Evolutionary conservation across 2,888 invertebrate genomes (phyloP).

Genomic region (Megastigmus dorsalis): DNA sequence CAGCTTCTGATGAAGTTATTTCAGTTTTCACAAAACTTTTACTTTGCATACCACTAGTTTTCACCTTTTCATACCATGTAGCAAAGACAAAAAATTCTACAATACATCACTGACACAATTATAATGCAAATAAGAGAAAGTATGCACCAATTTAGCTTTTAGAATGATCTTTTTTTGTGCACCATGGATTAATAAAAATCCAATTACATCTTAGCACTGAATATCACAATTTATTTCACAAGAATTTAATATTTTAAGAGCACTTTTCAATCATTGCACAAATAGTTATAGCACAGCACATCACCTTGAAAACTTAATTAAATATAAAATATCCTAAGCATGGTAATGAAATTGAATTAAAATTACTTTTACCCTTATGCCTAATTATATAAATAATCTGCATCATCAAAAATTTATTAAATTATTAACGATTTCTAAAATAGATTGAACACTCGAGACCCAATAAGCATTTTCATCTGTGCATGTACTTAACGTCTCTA

Average conservation of each 20-base stretch:
- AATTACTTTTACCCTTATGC: slow-evolving; percentile 39
- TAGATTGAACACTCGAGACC: slow-evolving; percentile 23
- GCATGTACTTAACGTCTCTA: slow-evolving; percentile 31
- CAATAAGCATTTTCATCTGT: slow-evolving; percentile 30
- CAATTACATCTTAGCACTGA: slow-evolving; percentile 58
- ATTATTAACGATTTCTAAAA: slow-evolving; percentile 20
- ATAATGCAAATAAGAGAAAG: slow-evolving; percentile 33
- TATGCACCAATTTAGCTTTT: slow-evolving; percentile 44
- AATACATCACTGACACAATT: slow-evolving; percentile 46
- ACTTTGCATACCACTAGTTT: slow-evolving; percentile 38
- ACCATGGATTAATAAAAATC: slow-evolving; percentile 31
- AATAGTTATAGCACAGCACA: slow-evolving; percentile 50
- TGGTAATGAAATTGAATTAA: slow-evolving; percentile 35
- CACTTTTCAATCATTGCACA: slow-evolving; percentile 49
- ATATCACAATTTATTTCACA: slow-evolving; percentile 58
- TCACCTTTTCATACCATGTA: slow-evolving; percentile 21
- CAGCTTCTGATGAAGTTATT: slow-evolving; percentile 46
- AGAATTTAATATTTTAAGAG: slow-evolving; percentile 26
- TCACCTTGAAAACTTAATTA: slow-evolving; percentile 49
- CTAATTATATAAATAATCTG: slow-evolving; percentile 42
- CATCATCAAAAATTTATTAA: slow-evolving; percentile 10
- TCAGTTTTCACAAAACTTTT: slow-evolving; percentile 40
- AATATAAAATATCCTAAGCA: slow-evolving; percentile 33
- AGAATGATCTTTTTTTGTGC: slow-evolving; percentile 26
- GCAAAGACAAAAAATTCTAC: slow-evolving; percentile 20